These are phyloP conservation scores for Thumatha senex DNA, from an alignment of 2,888 invertebrate species.

Conservation along the genomic window DNA sequence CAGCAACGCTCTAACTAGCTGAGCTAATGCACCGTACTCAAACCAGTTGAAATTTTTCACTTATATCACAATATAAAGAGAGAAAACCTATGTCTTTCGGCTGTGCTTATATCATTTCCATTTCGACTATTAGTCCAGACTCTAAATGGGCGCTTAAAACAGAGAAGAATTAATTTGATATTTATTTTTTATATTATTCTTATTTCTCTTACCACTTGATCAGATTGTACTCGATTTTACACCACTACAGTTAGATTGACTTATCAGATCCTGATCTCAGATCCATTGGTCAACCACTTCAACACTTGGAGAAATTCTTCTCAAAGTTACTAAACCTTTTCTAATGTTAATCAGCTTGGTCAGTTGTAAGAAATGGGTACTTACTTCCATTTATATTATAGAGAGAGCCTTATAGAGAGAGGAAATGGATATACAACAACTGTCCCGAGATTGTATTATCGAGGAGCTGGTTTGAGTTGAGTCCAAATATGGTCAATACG, in stretches of 20 bases:
- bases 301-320: conserved; percentile 27
- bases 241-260: not conserved
- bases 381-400: conserved; percentile 27
- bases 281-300: conserved; percentile 20
- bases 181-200: no score
- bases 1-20: no score
- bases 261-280: conserved; percentile 1
- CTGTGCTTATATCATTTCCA: no score
- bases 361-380: conserved; percentile 23
- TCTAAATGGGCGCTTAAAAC: no score
- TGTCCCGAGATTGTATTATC: conserved; percentile 28
- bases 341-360: conserved; percentile 30
- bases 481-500: conserved; percentile 5
- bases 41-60: no score
- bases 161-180: no score
- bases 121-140: no score
- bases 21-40: no score
- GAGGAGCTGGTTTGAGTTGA: not conserved
- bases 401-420: conserved; percentile 31
- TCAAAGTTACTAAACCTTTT: conserved; percentile 25
- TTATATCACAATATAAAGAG: no score
- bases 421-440: conserved; percentile 24
- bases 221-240: conserved; percentile 2
- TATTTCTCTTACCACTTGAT: no score
- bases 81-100: no score